A percentile compares a stretch with the other conserved stretches of the same genome.
Evolutionary conservation across 92 coral and sea anemone species (phyloP).

Genomic region (Epizoanthus stellaris): DNA sequence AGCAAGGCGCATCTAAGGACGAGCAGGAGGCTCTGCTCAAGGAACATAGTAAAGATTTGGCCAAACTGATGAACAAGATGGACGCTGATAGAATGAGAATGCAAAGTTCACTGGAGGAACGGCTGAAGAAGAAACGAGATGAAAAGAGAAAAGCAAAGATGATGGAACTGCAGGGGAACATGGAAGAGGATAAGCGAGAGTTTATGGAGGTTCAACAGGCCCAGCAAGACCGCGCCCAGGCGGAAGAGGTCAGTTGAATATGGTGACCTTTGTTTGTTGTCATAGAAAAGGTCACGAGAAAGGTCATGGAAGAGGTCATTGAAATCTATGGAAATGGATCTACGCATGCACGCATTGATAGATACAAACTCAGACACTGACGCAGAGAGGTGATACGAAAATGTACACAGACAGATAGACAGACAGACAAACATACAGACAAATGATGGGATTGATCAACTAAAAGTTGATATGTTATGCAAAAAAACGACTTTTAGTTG

Average conservation of each 20-base stretch:
- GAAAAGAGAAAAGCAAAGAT: constrained; percentile 84
- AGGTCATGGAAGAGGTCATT: no score
- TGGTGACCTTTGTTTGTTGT: no score
- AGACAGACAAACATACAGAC: no score
- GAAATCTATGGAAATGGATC: no score
- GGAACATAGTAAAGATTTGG: constrained; percentile 97
- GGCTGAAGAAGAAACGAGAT: constrained; percentile 87
- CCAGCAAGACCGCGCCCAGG: constrained; percentile 85
- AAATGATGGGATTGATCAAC: no score
- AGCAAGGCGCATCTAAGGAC: constrained; percentile 91
- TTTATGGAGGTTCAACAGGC: constrained; percentile 87
- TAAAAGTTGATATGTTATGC: no score
- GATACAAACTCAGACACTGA: no score
- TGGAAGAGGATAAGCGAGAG: constrained; percentile 87
- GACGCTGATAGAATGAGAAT: constrained; percentile 99
- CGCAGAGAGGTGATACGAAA: no score
- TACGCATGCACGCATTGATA: no score
- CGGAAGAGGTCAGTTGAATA: constrained; percentile 28
- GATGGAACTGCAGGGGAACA: constrained; percentile 66
- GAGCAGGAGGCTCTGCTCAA: constrained; percentile 93
- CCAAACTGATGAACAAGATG: constrained; percentile 97
- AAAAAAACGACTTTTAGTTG: no score
- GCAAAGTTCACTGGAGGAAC: constrained; percentile 98
- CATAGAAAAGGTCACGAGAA: no score
- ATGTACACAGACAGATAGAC: no score